Evolutionary conservation across 2,888 invertebrate species (phyloP).

Genomic region (Standfussiana lucernea): DNA sequence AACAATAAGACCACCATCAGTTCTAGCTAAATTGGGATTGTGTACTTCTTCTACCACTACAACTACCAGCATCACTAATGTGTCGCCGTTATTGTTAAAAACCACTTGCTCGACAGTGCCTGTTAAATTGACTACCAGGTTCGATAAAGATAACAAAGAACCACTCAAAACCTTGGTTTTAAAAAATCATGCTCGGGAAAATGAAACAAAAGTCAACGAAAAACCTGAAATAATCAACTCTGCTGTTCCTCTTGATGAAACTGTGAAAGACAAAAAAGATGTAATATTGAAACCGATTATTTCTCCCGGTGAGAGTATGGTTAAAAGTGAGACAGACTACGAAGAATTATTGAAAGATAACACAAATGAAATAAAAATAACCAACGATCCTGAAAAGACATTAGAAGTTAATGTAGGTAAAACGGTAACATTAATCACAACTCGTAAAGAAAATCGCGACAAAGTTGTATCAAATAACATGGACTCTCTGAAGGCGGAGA

Average conservation of each 20-base stretch:
- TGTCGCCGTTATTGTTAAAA: constrained; percentile 84
- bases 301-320: constrained; percentile 68
- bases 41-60: constrained; percentile 77
- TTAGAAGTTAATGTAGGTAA: constrained; percentile 86
- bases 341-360: constrained; percentile 89
- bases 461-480: constrained; percentile 60
- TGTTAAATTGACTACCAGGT: constrained; percentile 77
- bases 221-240: constrained; percentile 48
- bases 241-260: constrained; percentile 61
- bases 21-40: constrained; percentile 81
- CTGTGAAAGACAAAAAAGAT: constrained; percentile 70
- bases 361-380: constrained; percentile 88
- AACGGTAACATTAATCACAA: constrained; percentile 76
- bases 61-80: constrained; percentile 80
- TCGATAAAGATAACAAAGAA: constrained; percentile 74
- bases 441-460: constrained; percentile 69
- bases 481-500: constrained; percentile 60
- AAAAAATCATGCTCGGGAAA: constrained; percentile 68
- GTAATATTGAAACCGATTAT: constrained; percentile 58
- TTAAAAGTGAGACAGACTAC: constrained; percentile 88
- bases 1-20: constrained; percentile 80
- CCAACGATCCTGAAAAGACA: constrained; percentile 85
- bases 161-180: constrained; percentile 54
- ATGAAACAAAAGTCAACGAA: constrained; percentile 52
- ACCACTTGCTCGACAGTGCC: constrained; percentile 74